phyloP scores from a whole-genome alignment of 1,140 invertebrate genomes.

The Paraescarpia echinospica region DNA sequence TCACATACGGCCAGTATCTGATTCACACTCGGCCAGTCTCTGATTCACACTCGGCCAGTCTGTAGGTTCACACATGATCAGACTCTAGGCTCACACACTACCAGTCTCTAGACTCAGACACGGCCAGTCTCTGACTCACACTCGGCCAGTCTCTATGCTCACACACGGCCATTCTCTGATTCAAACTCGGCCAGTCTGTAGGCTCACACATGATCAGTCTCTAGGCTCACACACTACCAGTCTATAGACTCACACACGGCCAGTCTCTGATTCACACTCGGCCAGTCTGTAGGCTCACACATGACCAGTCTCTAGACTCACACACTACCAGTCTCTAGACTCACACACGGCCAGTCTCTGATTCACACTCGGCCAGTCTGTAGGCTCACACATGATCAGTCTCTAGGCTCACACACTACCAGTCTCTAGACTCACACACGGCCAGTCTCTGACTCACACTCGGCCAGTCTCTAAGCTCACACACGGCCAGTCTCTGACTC shows the following conservation, averaged over 20 bases:
- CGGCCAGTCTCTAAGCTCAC: too few relatives aligned
- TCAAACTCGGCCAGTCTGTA: neutral
- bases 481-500: too few relatives aligned
- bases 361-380: neutral
- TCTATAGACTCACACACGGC: neutral
- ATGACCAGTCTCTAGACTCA: neutral
- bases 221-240: neutral
- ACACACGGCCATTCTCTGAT: neutral
- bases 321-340: neutral
- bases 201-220: neutral
- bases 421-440: too few relatives aligned
- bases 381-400: too few relatives aligned
- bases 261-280: neutral
- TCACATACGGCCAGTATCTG: neutral
- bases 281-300: neutral
- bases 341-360: neutral
- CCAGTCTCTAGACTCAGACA: too few relatives aligned
- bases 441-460: too few relatives aligned
- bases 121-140: neutral
- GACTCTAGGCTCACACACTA: neutral
- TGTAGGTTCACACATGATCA: neutral
- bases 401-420: too few relatives aligned
- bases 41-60: neutral
- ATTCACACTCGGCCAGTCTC: neutral
- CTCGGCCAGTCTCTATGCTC: too few relatives aligned